A percentile compares a stretch with the other conserved stretches of the same genome.
These are phyloP conservation scores for Agapostemon virescens DNA, from an alignment of 2,888 invertebrate species.

Conservation along the genomic window DNA sequence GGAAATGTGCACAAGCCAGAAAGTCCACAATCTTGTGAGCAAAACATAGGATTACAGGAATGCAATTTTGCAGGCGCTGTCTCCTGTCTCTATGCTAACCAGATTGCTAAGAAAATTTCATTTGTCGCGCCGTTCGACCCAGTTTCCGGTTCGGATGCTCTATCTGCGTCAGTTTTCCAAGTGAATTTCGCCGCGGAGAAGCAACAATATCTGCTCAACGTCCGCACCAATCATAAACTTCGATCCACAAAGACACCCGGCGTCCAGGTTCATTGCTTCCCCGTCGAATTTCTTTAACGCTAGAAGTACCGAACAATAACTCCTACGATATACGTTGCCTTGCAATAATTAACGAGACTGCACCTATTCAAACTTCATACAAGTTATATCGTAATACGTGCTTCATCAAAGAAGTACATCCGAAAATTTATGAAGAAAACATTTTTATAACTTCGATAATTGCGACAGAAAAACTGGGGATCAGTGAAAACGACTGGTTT, in stretches of 20 bases:
- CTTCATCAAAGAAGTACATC: too few relatives aligned
- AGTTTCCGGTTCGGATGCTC: neutral
- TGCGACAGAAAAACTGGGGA: too few relatives aligned
- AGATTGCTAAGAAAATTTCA: slow-evolving; percentile 24
- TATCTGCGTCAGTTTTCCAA: neutral
- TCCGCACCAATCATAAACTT: neutral
- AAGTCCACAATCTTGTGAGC: neutral
- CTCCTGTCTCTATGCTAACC: neutral
- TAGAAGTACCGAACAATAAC: too few relatives aligned
- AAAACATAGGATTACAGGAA: neutral
- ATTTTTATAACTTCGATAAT: too few relatives aligned
- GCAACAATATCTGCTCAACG: neutral
- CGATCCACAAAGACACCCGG: neutral
- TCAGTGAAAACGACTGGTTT: too few relatives aligned
- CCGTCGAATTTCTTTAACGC: neutral
- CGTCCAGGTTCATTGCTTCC: neutral
- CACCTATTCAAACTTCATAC: too few relatives aligned
- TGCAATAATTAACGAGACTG: too few relatives aligned
- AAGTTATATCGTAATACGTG: too few relatives aligned
- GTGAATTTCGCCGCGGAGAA: neutral
- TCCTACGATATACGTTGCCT: too few relatives aligned
- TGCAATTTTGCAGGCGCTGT: slow-evolving; percentile 8
- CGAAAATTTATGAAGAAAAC: too few relatives aligned
- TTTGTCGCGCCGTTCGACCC: neutral
- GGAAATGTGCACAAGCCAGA: neutral